Percentiles rank a stretch among this genome's conserved stretches.
Evolutionary conservation across 2,888 invertebrate species (phyloP).

Genomic region (Callinectes sapidus): DNA sequence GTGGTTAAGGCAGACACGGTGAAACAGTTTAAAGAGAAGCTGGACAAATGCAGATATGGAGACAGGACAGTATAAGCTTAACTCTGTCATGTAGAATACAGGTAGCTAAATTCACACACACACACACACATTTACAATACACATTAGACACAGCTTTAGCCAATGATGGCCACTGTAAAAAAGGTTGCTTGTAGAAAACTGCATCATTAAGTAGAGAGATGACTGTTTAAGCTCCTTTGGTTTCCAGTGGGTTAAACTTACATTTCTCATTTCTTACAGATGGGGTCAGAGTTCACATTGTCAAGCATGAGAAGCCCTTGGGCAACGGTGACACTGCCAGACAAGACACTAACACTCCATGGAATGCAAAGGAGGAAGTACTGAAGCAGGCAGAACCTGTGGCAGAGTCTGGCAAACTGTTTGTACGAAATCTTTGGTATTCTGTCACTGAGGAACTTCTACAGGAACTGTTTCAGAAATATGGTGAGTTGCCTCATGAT

Average conservation of each 20-base stretch:
- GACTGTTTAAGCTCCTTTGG: too few species aligned
- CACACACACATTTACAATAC: too few species aligned
- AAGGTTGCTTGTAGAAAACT: too few species aligned
- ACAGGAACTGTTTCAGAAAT: conserved; percentile 87
- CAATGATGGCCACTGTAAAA: too few species aligned
- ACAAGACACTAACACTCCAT: conserved; percentile 77
- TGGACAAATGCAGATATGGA: too few species aligned
- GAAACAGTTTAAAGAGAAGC: too few species aligned
- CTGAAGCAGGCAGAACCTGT: conserved; percentile 83
- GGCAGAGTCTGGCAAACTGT: conserved; percentile 93
- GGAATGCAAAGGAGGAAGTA: conserved; percentile 81
- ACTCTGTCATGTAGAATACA: too few species aligned
- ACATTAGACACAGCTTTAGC: too few species aligned
- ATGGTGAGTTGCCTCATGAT: conserved; percentile 79
- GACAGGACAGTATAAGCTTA: too few species aligned
- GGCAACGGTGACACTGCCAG: conserved; percentile 48
- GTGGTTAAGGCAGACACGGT: too few species aligned
- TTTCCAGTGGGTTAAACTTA: not conserved
- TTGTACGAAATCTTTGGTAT: conserved; percentile 93
- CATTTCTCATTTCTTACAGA: conserved; percentile 74
- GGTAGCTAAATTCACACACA: too few species aligned
- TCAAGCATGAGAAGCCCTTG: conserved; percentile 74
- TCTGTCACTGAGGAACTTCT: conserved; percentile 90
- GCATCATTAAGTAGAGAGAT: too few species aligned
- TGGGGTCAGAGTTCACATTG: conserved; percentile 81